Conservation (phyloP, 2,888 invertebrate species). For the Campoplex nolae region DNA sequence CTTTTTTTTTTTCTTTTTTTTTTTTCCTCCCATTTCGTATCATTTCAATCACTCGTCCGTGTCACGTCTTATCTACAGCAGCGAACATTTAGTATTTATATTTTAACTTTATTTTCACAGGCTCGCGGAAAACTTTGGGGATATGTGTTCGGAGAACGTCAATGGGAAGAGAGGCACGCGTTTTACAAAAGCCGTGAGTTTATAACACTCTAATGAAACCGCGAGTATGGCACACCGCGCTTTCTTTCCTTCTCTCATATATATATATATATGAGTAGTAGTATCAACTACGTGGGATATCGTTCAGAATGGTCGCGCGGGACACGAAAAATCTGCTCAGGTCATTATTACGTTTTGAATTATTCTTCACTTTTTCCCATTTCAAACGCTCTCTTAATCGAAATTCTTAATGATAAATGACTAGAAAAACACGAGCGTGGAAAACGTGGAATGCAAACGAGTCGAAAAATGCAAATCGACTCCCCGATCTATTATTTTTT, state of each 20-base stretch:
- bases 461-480: conserved; percentile 12
- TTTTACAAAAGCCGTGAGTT: conserved; percentile 68
- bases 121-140: conserved; percentile 58
- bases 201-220: conserved; percentile 58
- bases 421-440: conserved; percentile 56
- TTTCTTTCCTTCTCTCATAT: conserved; percentile 36
- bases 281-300: conserved; percentile 45
- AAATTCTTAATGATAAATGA: conserved; percentile 41
- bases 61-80: conserved; percentile 16
- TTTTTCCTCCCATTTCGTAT: conserved; percentile 1
- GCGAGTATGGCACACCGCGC: conserved; percentile 53
- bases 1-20: conserved; percentile 22
- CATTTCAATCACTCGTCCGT: conserved; percentile 38
- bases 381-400: conserved; percentile 31
- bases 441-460: conserved; percentile 51
- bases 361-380: conserved; percentile 5
- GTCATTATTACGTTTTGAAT: not conserved
- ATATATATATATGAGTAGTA: conserved; percentile 13
- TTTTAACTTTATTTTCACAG: conserved; percentile 31
- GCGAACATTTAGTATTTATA: conserved; percentile 40
- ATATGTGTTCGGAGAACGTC: conserved; percentile 67
- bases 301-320: conserved; percentile 45
- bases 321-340: conserved; percentile 35
- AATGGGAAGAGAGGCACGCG: conserved; percentile 69
- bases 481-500: conserved; percentile 22